Evolutionary conservation across 2,113 vertebrate species (phyloP).

Genomic region (Sinocyclocheilus rhinocerous): DNA sequence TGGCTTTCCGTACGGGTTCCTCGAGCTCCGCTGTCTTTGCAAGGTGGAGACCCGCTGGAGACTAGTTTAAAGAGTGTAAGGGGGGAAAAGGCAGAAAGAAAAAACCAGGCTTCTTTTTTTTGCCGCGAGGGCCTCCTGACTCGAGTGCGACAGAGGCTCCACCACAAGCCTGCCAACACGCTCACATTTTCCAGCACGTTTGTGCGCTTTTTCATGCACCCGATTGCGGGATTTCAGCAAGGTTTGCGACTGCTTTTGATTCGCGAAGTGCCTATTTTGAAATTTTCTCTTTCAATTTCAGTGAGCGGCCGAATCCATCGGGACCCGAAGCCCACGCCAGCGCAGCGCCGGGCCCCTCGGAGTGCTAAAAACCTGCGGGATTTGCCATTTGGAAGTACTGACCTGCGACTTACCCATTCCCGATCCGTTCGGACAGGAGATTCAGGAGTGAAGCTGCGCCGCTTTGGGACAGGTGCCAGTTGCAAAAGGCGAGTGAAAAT

Average conservation of each 20-base stretch:
- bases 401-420: constrained; percentile 51
- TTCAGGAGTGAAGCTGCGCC: constrained; percentile 75
- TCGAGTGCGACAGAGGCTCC: constrained; percentile 64
- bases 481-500: constrained; percentile 78
- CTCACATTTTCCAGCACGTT: constrained; percentile 52
- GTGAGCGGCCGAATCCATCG: not conserved
- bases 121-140: constrained; percentile 86
- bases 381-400: constrained; percentile 54
- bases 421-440: constrained; percentile 63
- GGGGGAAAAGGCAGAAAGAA: constrained; percentile 18
- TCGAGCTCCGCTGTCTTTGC: constrained; percentile 67
- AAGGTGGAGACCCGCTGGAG: constrained; percentile 76
- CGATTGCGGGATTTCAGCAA: constrained; percentile 3
- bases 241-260: not conserved
- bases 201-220: constrained; percentile 21
- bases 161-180: constrained; percentile 73
- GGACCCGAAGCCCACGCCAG: not conserved
- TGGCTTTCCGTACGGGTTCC: constrained; percentile 62
- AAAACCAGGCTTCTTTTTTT: constrained; percentile 55
- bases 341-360: not conserved
- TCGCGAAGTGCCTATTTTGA: not conserved
- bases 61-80: constrained; percentile 53
- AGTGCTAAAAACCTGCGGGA: not conserved
- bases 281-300: constrained; percentile 1
- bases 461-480: constrained; percentile 85